Percentiles rank a stretch among this genome's conserved stretches.
phyloP scores from a whole-genome alignment of 2,113 vertebrate genomes.

The Lathamus discolor region DNA sequence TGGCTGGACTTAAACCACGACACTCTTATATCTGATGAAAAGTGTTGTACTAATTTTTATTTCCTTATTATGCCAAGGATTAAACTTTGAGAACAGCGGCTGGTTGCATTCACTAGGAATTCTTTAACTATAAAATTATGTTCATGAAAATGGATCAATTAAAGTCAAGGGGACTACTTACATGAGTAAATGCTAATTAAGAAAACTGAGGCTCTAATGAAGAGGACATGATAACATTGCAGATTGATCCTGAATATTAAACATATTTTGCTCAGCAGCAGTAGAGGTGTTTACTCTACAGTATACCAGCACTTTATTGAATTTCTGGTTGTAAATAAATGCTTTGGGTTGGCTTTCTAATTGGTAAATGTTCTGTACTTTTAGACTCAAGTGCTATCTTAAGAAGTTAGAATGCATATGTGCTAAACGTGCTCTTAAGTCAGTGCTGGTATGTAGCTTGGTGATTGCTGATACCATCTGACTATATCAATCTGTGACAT shows the following conservation, averaged over 20 bases:
- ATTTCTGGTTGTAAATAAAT: constrained; percentile 52
- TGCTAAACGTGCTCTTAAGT: not conserved
- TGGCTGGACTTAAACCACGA: not conserved
- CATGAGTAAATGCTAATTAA: constrained; percentile 66
- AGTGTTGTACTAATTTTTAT: constrained; percentile 38
- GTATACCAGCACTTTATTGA: constrained; percentile 37
- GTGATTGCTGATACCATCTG: not conserved
- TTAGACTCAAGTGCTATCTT: constrained; percentile 13
- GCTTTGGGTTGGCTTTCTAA: constrained; percentile 36
- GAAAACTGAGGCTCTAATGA: constrained; percentile 57
- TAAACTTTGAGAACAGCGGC: not conserved
- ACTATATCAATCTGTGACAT: not conserved
- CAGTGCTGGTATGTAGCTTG: not conserved
- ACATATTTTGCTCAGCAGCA: not conserved
- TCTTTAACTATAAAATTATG: constrained; percentile 52
- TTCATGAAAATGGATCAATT: constrained; percentile 65
- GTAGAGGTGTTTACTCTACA: constrained; percentile 40
- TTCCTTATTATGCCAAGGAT: constrained; percentile 37
- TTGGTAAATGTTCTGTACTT: constrained; percentile 47
- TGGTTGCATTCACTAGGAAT: constrained; percentile 23
- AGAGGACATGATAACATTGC: constrained; percentile 56
- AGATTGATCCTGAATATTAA: constrained; percentile 63
- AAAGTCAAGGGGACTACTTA: constrained; percentile 65
- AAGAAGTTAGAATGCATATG: not conserved
- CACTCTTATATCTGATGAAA: constrained; percentile 10